These are phyloP conservation scores for Pseudomyrmex concolor DNA, from an alignment of 1,140 invertebrate species.

Conservation along the genomic window DNA sequence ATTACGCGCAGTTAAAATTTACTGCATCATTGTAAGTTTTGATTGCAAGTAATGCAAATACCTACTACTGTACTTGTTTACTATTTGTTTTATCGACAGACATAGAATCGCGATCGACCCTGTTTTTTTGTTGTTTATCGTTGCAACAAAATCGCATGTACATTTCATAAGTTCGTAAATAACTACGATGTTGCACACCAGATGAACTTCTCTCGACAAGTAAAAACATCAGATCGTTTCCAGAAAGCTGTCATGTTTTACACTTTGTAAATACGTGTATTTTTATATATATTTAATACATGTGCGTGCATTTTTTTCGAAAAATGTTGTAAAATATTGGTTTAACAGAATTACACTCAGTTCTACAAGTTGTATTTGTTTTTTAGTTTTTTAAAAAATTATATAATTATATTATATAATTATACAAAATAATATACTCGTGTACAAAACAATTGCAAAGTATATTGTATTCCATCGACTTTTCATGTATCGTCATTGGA, in stretches of 20 bases:
- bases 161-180: constrained; percentile 51
- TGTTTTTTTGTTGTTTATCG: constrained; percentile 51
- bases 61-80: constrained; percentile 42
- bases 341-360: too few species aligned
- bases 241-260: constrained; percentile 25
- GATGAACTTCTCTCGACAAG: constrained; percentile 27
- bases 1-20: constrained; percentile 43
- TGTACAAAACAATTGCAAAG: background rate
- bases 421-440: background rate
- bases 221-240: constrained; percentile 17
- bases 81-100: constrained; percentile 54
- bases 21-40: constrained; percentile 18
- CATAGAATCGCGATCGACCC: constrained; percentile 53
- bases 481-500: background rate
- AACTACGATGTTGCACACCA: constrained; percentile 27
- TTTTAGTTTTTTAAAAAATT: too few species aligned
- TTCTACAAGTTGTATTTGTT: background rate
- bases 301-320: background rate
- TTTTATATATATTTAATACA: too few species aligned
- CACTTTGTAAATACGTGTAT: background rate
- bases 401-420: background rate
- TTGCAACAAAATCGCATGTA: constrained; percentile 54
- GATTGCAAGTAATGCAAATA: constrained; percentile 34
- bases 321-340: background rate
- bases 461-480: background rate